phyloP scores from a whole-genome alignment of 2,797 vertebrate species.

The Rallus crepitans region DNA sequence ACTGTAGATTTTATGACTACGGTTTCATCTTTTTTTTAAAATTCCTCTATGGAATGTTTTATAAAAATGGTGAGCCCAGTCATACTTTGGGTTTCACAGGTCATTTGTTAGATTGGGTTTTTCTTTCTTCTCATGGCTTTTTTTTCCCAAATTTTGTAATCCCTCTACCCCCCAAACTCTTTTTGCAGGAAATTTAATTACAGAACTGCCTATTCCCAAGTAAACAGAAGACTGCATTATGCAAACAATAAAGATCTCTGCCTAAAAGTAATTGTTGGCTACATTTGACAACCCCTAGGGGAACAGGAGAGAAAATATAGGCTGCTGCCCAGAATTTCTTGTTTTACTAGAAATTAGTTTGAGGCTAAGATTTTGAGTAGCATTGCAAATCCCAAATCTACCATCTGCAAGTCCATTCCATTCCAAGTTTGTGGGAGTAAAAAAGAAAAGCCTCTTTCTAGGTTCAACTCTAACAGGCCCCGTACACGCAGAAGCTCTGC shows the following conservation, averaged over 20 bases:
- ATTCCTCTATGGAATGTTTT: neutral
- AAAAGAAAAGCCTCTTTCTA: neutral
- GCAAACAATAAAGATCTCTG: neutral
- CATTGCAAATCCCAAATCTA: neutral
- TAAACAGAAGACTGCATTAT: neutral
- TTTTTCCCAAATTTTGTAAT: neutral
- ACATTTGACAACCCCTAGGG: neutral
- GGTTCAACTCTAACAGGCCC: neutral
- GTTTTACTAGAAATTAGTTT: constrained; percentile 1
- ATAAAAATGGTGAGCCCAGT: neutral
- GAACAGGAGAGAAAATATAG: neutral
- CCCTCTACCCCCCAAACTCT: neutral
- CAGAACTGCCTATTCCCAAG: neutral
- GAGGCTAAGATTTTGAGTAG: neutral
- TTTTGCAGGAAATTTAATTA: constrained; percentile 27
- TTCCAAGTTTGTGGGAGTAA: neutral
- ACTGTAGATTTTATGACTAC: neutral
- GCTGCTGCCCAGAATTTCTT: constrained; percentile 9
- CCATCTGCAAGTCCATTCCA: neutral
- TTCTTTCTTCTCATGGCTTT: neutral
- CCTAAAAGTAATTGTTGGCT: constrained; percentile 33
- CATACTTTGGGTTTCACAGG: neutral
- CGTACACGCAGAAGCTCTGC: neutral
- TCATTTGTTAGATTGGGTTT: neutral
- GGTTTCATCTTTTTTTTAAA: neutral